These are phyloP conservation scores for Metaphire vulgaris DNA, from an alignment of 1,140 invertebrate genomes.

Conservation along the genomic window DNA sequence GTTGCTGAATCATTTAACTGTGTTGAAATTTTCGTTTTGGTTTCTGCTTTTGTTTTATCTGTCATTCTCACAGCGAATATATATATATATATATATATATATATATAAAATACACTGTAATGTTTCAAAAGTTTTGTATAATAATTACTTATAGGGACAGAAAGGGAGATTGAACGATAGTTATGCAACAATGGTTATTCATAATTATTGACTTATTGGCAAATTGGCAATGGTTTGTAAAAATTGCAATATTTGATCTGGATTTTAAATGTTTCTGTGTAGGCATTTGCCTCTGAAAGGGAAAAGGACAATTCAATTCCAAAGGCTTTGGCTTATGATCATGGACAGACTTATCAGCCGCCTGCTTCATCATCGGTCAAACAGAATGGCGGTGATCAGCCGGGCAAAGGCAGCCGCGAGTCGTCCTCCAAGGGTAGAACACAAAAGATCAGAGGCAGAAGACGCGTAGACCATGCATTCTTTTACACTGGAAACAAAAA, in stretches of 20 bases:
- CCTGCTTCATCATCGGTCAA: background rate
- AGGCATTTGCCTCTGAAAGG: constrained; percentile 14
- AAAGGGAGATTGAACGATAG: background rate
- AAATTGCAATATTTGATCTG: no score
- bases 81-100: no score
- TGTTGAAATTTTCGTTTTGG: no score
- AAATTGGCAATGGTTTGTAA: no score
- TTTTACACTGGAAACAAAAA: constrained; percentile 45
- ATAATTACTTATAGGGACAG: no score
- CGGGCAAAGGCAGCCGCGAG: constrained; percentile 34
- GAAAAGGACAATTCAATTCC: constrained; percentile 18
- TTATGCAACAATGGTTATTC: background rate
- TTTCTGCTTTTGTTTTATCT: no score
- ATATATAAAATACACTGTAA: no score
- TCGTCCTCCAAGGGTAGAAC: constrained; percentile 45
- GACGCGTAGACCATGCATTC: constrained; percentile 31
- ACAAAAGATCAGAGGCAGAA: constrained; percentile 35
- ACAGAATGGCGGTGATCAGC: background rate
- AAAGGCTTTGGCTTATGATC: background rate
- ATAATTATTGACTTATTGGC: no score
- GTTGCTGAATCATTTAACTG: no score
- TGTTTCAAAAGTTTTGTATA: no score
- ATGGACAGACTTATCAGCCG: background rate
- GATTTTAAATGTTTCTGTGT: no score
- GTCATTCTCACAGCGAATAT: no score